Conservation (phyloP, 2,113 vertebrate genomes). For the Pseudorasbora parva region DNA sequence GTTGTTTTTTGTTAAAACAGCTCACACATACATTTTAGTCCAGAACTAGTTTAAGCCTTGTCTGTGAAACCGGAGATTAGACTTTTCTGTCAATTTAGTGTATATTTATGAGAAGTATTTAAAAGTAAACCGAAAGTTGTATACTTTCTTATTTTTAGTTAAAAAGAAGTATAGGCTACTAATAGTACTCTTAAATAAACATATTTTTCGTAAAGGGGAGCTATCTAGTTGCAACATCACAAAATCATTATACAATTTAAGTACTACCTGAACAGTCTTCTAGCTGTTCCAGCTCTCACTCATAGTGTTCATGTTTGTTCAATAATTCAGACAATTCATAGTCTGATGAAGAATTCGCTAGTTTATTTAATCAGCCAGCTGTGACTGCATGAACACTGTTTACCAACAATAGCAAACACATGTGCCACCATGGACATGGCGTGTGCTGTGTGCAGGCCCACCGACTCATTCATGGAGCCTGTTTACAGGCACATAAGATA, state of each 20-base stretch:
- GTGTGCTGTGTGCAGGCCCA: constrained; percentile 8
- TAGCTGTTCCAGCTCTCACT: background rate
- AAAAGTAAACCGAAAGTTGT: too few relatives aligned
- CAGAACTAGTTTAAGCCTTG: too few relatives aligned
- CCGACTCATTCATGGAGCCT: constrained; percentile 27
- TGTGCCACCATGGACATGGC: background rate
- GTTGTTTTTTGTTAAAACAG: too few relatives aligned
- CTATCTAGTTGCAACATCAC: background rate
- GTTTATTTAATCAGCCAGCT: background rate
- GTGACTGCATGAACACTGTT: constrained; percentile 22
- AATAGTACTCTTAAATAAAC: too few relatives aligned
- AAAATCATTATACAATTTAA: background rate
- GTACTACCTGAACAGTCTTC: background rate
- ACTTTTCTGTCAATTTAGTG: too few relatives aligned
- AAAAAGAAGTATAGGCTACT: too few relatives aligned
- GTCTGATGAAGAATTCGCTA: background rate
- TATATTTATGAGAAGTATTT: too few relatives aligned
- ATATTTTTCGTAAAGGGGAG: background rate
- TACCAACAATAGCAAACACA: constrained; percentile 25
- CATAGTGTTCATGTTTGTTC: background rate
- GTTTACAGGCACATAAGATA: constrained; percentile 28
- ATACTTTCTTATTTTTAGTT: too few relatives aligned
- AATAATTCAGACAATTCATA: background rate
- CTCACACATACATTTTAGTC: too few relatives aligned
- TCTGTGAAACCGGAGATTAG: too few relatives aligned